These are phyloP conservation scores for Enteromius afrohamiltoni DNA, from an alignment of 2,797 vertebrate species.

Conservation along the genomic window DNA sequence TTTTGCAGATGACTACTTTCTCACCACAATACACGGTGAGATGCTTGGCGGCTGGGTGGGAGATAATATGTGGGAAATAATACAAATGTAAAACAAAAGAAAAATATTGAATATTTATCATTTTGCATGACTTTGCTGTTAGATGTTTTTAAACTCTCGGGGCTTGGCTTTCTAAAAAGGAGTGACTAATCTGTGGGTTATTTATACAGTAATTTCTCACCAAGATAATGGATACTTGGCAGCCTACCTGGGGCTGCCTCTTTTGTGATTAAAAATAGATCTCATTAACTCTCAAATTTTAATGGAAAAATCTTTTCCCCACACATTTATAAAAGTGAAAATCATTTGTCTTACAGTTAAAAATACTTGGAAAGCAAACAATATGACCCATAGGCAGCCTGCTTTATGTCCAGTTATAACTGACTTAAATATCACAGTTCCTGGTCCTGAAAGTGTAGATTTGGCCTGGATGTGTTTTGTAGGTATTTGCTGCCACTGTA, in stretches of 20 bases:
- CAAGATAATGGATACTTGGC: neutral
- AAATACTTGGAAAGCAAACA: neutral
- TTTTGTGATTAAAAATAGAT: constrained; percentile 30
- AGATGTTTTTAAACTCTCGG: neutral
- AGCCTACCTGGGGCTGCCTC: neutral
- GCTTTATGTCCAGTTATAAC: neutral
- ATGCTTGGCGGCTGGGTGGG: neutral
- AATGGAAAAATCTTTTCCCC: neutral
- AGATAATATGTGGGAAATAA: neutral
- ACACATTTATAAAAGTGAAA: neutral
- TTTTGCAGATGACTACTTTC: constrained; percentile 21
- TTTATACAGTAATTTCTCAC: constrained; percentile 4
- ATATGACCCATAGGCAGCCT: neutral
- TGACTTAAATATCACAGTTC: neutral
- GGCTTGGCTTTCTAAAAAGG: constrained; percentile 20
- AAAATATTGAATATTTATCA: neutral
- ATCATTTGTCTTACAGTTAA: neutral
- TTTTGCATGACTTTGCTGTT: constrained; percentile 5
- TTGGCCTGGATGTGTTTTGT: constrained; percentile 27
- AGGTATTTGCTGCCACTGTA: constrained; percentile 78
- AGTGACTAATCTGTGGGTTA: constrained; percentile 11
- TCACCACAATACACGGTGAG: constrained; percentile 25
- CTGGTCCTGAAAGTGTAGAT: constrained; percentile 25
- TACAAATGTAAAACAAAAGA: neutral
- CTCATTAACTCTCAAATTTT: constrained; percentile 15